Base-by-base conservation (phyloP, 2,113 vertebrate species). In the Atlantisia rogersi region DNA sequence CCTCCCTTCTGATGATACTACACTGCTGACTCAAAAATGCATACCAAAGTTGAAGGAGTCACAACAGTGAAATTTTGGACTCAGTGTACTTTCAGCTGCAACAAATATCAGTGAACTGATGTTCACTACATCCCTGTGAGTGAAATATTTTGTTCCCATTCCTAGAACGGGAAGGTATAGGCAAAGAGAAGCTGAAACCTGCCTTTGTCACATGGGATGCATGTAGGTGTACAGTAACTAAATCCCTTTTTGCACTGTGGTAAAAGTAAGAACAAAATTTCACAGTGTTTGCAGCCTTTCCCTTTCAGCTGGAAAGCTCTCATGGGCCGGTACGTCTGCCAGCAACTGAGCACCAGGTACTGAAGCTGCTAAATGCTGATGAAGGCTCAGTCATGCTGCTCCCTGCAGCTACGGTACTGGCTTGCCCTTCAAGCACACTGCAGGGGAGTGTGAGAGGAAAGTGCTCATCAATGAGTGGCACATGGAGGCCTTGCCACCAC, bases 311-410 rank as follows among this genome's bases (percentile, higher is more conserved):
- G n/a, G 53, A 48, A 28, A 58, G 39, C 28, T 60, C 22, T 14
- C 52, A 6, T 3, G 2, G 31, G 44, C 50, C 31, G 39, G 10
- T 14, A 31, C 1, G 3, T 19, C n/a, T 74, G 71, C 26, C 0
- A 7, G 4, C 18, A 53, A 14, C 42, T 0, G 13, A 52, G 25
- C 15, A 22, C 21, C 59, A 7, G 18, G 28, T 17, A 39, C 20
- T 5, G 56, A 58, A 32, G 69, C 52, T 46, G 52, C 20, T 25
- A 24, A 65, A 37, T 1, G 28, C 31, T 14, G 35, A 11, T 0
- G 1, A 24, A 50, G 46, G n/a, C 63, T 64, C 1, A 1, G 20
- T 20, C 29, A 10, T 2, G 16, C 42, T 0, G 1, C 32, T 62
- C 74, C 58, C 53, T 12, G 42, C 37, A 20, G 56, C 58, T 10